phyloP scores from a whole-genome alignment of 2,888 invertebrate genomes.

The Spatulosminthurus flaviceps region DNA sequence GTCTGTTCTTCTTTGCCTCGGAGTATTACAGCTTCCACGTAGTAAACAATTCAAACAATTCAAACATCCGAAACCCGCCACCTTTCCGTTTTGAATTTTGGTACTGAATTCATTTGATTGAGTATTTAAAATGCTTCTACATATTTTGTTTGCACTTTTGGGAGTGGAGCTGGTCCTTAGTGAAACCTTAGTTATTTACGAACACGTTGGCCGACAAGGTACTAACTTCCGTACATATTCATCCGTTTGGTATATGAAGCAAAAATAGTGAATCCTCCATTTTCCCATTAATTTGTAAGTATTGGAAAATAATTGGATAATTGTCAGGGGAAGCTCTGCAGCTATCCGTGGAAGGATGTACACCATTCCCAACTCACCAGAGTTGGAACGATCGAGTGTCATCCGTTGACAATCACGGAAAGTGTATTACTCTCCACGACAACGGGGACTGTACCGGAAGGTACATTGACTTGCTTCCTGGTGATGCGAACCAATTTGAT shows the following conservation, averaged over 20 bases:
- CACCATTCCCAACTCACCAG: constrained; percentile 23
- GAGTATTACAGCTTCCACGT: too few species aligned
- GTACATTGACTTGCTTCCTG: constrained; percentile 42
- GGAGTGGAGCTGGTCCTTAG: background rate
- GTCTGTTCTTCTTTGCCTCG: too few species aligned
- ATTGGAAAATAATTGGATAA: background rate
- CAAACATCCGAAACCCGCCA: too few species aligned
- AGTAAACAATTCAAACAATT: too few species aligned
- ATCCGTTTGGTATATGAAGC: too few species aligned
- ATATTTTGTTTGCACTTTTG: too few species aligned
- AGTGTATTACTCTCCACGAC: constrained; percentile 41
- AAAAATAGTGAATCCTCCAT: too few species aligned
- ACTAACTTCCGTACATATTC: background rate
- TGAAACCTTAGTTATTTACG: constrained; percentile 42
- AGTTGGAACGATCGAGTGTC: constrained; percentile 45
- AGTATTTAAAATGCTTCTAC: too few species aligned
- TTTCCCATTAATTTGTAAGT: background rate
- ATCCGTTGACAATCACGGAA: constrained; percentile 31
- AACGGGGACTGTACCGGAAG: constrained; percentile 42
- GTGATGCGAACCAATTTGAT: constrained; percentile 49
- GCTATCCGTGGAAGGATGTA: constrained; percentile 38
- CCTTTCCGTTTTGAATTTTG: too few species aligned
- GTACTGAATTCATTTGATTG: too few species aligned
- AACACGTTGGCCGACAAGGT: constrained; percentile 46
- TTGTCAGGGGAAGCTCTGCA: constrained; percentile 40